Conservation (phyloP, 2,797 vertebrate genomes). For the Microctenopoma lineatum region DNA sequence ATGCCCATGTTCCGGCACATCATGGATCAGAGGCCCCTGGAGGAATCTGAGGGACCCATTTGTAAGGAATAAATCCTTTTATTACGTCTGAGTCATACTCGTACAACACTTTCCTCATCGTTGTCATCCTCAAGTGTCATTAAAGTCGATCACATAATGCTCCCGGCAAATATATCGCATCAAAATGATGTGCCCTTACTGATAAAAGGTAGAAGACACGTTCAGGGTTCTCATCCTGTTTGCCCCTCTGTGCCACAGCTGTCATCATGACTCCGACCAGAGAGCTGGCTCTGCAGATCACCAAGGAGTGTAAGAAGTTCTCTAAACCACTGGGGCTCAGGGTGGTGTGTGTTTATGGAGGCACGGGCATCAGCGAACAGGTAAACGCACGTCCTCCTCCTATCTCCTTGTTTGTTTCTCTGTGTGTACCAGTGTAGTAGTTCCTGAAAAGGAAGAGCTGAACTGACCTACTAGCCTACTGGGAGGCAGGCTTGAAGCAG, state of each 20-base stretch:
- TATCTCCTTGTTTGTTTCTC: too few species aligned
- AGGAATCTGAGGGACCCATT: conserved; percentile 96
- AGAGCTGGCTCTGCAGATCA: conserved; percentile 97
- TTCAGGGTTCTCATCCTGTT: not conserved
- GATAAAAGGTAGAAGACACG: not conserved
- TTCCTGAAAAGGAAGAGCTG: too few species aligned
- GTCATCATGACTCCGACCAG: conserved; percentile 98
- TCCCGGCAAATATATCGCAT: not conserved
- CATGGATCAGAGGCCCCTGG: conserved; percentile 95
- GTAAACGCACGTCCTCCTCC: conserved; percentile 69
- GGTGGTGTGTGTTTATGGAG: conserved; percentile 98
- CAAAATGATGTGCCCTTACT: not conserved
- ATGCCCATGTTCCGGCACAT: conserved; percentile 99
- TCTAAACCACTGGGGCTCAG: conserved; percentile 93
- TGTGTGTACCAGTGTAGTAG: too few species aligned
- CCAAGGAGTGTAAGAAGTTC: conserved; percentile 99
- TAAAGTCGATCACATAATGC: not conserved
- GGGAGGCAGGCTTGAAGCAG: too few species aligned
- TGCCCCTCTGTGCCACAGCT: conserved; percentile 74
- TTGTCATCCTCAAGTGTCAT: not conserved
- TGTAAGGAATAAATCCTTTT: conserved; percentile 73
- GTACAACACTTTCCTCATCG: not conserved
- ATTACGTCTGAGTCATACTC: not conserved
- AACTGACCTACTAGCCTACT: too few species aligned
- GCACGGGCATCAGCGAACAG: conserved; percentile 99